These are phyloP conservation scores for Laterallus jamaicensis DNA, from an alignment of 2,113 vertebrate species.

Conservation along the genomic window DNA sequence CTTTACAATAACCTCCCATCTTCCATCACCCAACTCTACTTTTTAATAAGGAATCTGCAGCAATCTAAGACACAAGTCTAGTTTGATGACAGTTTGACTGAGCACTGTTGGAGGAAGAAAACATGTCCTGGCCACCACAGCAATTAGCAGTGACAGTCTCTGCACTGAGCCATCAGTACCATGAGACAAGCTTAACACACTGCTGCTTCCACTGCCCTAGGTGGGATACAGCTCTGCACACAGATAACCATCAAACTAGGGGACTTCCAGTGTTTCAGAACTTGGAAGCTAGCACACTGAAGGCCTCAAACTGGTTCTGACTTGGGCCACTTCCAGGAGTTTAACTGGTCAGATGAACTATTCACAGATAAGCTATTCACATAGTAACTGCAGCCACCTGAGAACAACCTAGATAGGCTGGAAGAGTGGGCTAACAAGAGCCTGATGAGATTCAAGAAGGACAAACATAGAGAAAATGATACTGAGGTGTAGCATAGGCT, in stretches of 20 bases:
- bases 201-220: not conserved
- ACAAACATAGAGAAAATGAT: no score
- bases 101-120: not conserved
- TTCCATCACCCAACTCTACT: not conserved
- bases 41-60: not conserved
- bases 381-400: no score
- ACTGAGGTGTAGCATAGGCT: no score
- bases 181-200: not conserved
- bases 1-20: not conserved
- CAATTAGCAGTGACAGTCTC: not conserved
- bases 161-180: not conserved
- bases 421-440: no score
- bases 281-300: not conserved
- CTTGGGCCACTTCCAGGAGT: not conserved
- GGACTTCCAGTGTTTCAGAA: not conserved
- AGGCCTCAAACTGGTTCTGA: not conserved
- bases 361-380: not conserved
- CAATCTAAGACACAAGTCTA: not conserved
- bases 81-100: not conserved
- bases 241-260: not conserved
- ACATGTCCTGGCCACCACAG: not conserved
- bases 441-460: no score
- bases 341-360: not conserved
- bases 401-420: no score
- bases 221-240: not conserved